phyloP scores from a whole-genome alignment of 2,113 vertebrate species.

The Dipodomys ordii region DNA sequence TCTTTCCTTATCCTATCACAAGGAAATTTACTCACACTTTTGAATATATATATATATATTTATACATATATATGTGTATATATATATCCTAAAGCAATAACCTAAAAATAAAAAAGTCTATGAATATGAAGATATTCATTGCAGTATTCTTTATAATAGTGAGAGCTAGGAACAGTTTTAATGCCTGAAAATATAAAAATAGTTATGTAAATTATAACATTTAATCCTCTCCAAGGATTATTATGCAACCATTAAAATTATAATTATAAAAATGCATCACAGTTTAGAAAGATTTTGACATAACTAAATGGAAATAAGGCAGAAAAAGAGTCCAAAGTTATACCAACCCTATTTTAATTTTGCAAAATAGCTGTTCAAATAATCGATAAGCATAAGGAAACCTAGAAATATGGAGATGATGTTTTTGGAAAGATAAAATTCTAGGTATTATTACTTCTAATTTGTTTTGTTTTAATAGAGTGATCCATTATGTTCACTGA shows the following conservation, averaged over 20 bases:
- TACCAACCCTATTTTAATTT: neutral
- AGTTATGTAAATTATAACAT: slow-evolving; percentile 32
- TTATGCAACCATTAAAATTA: slow-evolving; percentile 53
- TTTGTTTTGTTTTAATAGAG: slow-evolving; percentile 32
- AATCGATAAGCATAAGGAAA: neutral
- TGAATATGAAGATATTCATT: slow-evolving; percentile 47
- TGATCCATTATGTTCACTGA: neutral
- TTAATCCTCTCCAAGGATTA: slow-evolving; percentile 28
- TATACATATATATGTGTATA: neutral
- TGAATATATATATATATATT: neutral
- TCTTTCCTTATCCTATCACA: neutral
- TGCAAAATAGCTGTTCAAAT: slow-evolving; percentile 27
- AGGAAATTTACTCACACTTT: neutral
- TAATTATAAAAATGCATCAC: slow-evolving; percentile 40
- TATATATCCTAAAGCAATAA: slow-evolving; percentile 29
- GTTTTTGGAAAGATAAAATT: neutral
- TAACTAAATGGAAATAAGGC: neutral
- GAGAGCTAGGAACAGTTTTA: slow-evolving; percentile 45
- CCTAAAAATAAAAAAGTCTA: slow-evolving; percentile 50
- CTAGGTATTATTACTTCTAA: neutral
- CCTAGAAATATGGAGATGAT: neutral
- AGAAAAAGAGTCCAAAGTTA: neutral
- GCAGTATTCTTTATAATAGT: slow-evolving; percentile 36
- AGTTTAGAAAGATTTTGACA: slow-evolving; percentile 40
- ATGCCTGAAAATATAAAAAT: slow-evolving; percentile 52